A percentile compares a stretch with the other conserved stretches of the same genome.
Conservation (phyloP, 2,113 vertebrate genomes). For the Peromyscus californicus region DNA sequence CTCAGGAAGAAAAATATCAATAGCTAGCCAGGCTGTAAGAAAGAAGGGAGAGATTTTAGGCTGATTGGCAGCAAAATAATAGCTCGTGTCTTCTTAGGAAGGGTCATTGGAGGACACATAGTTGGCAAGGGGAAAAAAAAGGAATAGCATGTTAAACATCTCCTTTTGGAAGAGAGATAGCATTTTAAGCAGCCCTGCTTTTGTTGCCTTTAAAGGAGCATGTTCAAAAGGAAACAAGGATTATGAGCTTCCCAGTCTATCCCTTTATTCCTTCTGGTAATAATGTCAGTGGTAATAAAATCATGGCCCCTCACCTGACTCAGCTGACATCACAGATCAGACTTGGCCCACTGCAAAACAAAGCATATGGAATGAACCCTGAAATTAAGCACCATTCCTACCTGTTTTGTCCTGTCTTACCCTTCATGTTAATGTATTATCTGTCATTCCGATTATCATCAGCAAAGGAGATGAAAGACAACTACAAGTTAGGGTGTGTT, state of each 20-base stretch:
- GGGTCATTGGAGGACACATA: not conserved
- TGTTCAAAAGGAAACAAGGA: not conserved
- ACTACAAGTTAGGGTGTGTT: conserved; percentile 66
- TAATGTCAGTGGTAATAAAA: not conserved
- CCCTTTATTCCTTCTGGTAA: not conserved
- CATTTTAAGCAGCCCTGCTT: not conserved
- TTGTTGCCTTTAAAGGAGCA: not conserved
- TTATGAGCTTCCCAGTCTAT: not conserved
- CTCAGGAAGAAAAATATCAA: not conserved
- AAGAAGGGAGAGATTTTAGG: too few relatives aligned
- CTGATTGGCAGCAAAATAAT: not conserved
- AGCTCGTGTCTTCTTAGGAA: not conserved
- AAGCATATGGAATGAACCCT: conserved; percentile 58
- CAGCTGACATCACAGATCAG: not conserved
- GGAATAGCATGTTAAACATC: not conserved
- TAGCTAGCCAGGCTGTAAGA: not conserved
- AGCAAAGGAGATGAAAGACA: conserved; percentile 79
- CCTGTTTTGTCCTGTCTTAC: conserved; percentile 81
- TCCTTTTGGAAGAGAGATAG: not conserved
- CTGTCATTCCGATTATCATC: conserved; percentile 74
- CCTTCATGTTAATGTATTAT: conserved; percentile 80
- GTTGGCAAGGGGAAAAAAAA: not conserved
- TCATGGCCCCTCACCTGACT: not conserved
- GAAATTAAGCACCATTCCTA: not conserved
- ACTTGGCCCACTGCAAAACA: not conserved